Evolutionary conservation across 2,888 invertebrate species (phyloP).

Genomic region (Drosophila pseudotalamancana): DNA sequence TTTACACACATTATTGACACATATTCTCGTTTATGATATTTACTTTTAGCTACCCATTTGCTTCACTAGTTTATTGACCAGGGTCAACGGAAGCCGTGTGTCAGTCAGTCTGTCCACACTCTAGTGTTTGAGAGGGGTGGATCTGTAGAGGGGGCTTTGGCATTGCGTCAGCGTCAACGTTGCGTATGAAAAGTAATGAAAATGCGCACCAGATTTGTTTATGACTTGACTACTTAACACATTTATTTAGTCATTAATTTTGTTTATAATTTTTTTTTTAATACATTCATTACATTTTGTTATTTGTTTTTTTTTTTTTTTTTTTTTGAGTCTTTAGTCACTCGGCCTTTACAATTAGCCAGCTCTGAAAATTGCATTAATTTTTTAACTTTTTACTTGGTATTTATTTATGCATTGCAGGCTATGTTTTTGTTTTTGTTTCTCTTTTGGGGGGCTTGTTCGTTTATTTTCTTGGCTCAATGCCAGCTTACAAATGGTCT

Average conservation of each 20-base stretch:
- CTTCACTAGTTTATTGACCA: slow-evolving; percentile 62
- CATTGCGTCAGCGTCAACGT: slow-evolving; percentile 60
- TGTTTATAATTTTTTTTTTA: slow-evolving; percentile 22
- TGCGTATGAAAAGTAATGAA: slow-evolving; percentile 58
- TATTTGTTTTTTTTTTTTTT: slow-evolving; percentile 5
- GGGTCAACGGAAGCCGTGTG: slow-evolving; percentile 72
- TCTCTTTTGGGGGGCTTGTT: neutral
- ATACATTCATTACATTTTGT: slow-evolving; percentile 28
- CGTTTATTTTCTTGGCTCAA: slow-evolving; percentile 33
- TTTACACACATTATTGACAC: slow-evolving; percentile 49
- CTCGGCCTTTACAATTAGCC: slow-evolving; percentile 32
- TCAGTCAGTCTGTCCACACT: slow-evolving; percentile 25
- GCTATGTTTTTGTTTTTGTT: slow-evolving; percentile 7
- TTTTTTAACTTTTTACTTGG: slow-evolving; percentile 19
- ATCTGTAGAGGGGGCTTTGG: slow-evolving; percentile 2
- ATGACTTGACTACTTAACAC: slow-evolving; percentile 56
- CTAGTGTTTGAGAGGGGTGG: slow-evolving; percentile 1
- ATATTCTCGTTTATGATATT: slow-evolving; percentile 51
- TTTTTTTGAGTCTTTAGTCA: slow-evolving; percentile 19
- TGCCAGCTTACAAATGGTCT: slow-evolving; percentile 49
- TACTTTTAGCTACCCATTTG: slow-evolving; percentile 41
- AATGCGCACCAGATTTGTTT: slow-evolving; percentile 46
- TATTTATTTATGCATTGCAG: slow-evolving; percentile 9
- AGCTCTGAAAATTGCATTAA: slow-evolving; percentile 15
- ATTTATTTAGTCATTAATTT: slow-evolving; percentile 45